These are phyloP conservation scores for Folsomia candida DNA, from an alignment of 2,888 invertebrate species.

Conservation along the genomic window DNA sequence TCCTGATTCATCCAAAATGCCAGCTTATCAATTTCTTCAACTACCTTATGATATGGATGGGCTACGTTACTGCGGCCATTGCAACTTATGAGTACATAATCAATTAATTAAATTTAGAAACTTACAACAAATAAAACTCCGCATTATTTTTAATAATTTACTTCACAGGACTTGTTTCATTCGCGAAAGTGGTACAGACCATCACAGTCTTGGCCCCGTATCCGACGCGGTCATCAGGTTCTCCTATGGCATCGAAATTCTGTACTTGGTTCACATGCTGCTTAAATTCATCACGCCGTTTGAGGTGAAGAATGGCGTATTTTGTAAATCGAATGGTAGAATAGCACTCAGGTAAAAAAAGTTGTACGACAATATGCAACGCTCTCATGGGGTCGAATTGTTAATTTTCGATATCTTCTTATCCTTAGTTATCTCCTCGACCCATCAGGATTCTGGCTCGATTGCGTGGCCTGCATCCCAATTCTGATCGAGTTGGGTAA, in stretches of 20 bases:
- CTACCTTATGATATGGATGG: slow-evolving; percentile 14
- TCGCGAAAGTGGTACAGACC: neutral
- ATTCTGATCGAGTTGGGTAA: slow-evolving; percentile 17
- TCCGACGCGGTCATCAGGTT: slow-evolving; percentile 9
- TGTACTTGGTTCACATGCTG: slow-evolving; percentile 25
- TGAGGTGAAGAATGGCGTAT: slow-evolving; percentile 27
- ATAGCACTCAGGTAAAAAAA: slow-evolving; percentile 35
- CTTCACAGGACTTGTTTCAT: slow-evolving; percentile 34
- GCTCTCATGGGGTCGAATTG: no score
- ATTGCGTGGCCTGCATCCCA: slow-evolving; percentile 31
- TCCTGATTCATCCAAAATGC: slow-evolving; percentile 45
- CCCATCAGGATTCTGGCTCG: slow-evolving; percentile 31
- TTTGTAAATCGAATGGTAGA: slow-evolving; percentile 26
- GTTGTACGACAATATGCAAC: no score
- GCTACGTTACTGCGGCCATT: slow-evolving; percentile 38
- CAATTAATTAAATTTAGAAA: no score
- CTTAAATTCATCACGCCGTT: slow-evolving; percentile 39
- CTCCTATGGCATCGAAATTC: slow-evolving; percentile 26
- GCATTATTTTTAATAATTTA: no score
- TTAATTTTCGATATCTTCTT: neutral
- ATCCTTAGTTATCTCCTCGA: slow-evolving; percentile 27
- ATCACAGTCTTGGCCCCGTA: neutral
- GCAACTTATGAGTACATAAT: slow-evolving; percentile 42
- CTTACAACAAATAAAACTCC: no score
- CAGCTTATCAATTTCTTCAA: slow-evolving; percentile 20